A percentile compares a stretch with the other conserved stretches of the same genome.
Evolutionary conservation across 37 sponge, comb jelly and placozoan genomes (phyloP).

Genomic region (Geodia barretti): DNA sequence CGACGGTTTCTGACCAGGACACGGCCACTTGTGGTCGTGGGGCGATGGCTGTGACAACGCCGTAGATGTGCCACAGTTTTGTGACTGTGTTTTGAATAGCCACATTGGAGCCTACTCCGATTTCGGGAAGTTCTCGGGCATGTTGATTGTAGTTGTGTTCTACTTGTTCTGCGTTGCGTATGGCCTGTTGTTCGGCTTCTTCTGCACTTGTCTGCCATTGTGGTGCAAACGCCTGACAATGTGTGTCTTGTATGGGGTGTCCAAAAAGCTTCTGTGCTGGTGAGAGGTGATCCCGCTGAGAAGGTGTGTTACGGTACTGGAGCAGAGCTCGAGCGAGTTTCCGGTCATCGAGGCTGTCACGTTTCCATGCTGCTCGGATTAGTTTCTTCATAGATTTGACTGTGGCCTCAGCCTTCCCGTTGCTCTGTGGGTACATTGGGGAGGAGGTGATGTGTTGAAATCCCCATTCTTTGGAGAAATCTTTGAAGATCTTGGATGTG

Average conservation of each 20-base stretch:
- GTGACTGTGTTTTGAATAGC: neutral
- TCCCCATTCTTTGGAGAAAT: constrained; percentile 23
- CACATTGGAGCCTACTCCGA: constrained; percentile 4
- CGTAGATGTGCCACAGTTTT: constrained; percentile 1
- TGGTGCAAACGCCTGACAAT: constrained; percentile 7
- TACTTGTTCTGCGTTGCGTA: neutral
- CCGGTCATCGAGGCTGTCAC: neutral
- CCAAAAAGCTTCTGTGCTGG: constrained; percentile 28
- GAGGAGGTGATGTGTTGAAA: constrained; percentile 8
- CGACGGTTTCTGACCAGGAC: too few relatives aligned
- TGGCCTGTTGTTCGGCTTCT: constrained; percentile 5
- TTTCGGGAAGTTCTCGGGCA: neutral
- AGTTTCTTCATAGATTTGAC: constrained; percentile 26
- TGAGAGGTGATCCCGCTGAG: neutral
- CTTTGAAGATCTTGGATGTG: neutral
- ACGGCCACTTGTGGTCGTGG: too few relatives aligned
- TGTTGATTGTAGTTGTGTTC: constrained; percentile 6
- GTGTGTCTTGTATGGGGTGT: neutral
- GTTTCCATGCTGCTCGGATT: constrained; percentile 3
- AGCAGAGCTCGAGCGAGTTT: constrained; percentile 1
- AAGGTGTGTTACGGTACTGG: constrained; percentile 10
- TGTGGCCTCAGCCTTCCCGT: constrained; percentile 13
- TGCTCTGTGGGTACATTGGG: constrained; percentile 28
- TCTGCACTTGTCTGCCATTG: neutral
- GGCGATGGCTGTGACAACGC: neutral